phyloP scores from a whole-genome alignment of 92 coral and sea anemone genomes.

The Diadumene lineata region DNA sequence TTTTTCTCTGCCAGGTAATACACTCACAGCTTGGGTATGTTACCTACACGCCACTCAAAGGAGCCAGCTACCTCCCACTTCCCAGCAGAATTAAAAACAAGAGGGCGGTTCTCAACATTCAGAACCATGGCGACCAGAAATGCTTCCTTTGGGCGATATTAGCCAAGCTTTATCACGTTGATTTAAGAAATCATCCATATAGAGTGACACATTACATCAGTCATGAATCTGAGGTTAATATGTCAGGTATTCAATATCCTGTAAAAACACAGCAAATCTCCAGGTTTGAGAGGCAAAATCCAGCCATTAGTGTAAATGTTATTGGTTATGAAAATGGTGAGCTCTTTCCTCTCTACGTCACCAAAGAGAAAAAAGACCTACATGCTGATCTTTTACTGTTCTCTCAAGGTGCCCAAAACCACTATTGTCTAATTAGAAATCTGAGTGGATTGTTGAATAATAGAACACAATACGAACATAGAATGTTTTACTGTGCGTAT shows the following conservation, averaged over 20 bases:
- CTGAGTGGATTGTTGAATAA: conserved; percentile 18
- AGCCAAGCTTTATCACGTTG: conserved; percentile 40
- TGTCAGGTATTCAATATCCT: conserved; percentile 17
- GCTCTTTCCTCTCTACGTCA: conserved; percentile 35
- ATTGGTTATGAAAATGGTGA: conserved; percentile 24
- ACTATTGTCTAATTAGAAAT: conserved; percentile 38
- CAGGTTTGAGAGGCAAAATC: conserved; percentile 34
- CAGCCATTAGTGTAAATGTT: conserved; percentile 19
- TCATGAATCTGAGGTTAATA: conserved; percentile 27
- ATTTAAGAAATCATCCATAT: neutral
- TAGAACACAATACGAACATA: conserved; percentile 14
- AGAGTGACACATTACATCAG: conserved; percentile 25
- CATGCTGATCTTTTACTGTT: conserved; percentile 38
- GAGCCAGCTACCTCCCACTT: conserved; percentile 32
- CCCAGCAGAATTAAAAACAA: conserved; percentile 38
- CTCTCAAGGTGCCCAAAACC: conserved; percentile 10
- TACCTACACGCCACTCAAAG: conserved; percentile 42
- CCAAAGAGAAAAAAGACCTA: neutral
- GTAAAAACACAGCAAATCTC: conserved; percentile 7
- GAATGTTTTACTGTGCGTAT: conserved; percentile 37
- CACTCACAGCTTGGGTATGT: conserved; percentile 33
- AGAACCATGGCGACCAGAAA: conserved; percentile 42
- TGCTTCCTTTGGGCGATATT: conserved; percentile 43
- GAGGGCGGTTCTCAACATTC: conserved; percentile 54
- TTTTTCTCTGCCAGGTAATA: conserved; percentile 10